Percentiles rank a stretch among this genome's conserved stretches.
Conservation (phyloP, 2,797 vertebrate species). For the Setipinna tenuifilis region DNA sequence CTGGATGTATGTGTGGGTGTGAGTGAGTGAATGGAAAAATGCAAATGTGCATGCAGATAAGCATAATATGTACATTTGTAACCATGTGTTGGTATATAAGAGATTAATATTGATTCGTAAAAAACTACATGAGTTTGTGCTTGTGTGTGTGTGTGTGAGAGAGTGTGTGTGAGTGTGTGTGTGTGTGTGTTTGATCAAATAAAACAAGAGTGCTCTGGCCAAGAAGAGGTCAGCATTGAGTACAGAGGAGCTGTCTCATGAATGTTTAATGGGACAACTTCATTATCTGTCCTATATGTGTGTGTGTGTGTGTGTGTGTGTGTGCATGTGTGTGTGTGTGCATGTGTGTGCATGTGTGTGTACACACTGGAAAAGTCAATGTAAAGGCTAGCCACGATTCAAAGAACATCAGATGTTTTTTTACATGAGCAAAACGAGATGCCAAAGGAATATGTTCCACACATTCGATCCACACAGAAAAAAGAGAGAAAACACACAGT, state of each 20-base stretch:
- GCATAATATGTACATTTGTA: neutral
- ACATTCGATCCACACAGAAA: neutral
- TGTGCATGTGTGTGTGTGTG: neutral
- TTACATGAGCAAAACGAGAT: neutral
- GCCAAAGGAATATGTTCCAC: neutral
- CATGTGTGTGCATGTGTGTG: conserved; percentile 13
- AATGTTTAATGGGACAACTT: conserved; percentile 25
- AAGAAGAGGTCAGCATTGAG: neutral
- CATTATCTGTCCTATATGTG: conserved; percentile 5
- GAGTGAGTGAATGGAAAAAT: too few species aligned
- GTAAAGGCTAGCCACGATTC: neutral
- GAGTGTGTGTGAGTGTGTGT: neutral
- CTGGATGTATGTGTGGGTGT: neutral
- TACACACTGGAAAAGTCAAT: neutral
- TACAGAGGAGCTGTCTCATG: neutral
- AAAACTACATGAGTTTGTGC: neutral
- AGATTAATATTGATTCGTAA: neutral
- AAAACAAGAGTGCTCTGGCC: neutral
- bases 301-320: conserved; percentile 24
- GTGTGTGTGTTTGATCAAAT: neutral
- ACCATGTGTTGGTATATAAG: neutral
- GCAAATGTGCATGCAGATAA: too few species aligned
- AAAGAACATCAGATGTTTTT: neutral
- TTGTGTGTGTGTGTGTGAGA: neutral
- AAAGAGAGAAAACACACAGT: neutral